Conservation (phyloP, 2,797 vertebrate genomes). For the Saxicola maurus region DNA sequence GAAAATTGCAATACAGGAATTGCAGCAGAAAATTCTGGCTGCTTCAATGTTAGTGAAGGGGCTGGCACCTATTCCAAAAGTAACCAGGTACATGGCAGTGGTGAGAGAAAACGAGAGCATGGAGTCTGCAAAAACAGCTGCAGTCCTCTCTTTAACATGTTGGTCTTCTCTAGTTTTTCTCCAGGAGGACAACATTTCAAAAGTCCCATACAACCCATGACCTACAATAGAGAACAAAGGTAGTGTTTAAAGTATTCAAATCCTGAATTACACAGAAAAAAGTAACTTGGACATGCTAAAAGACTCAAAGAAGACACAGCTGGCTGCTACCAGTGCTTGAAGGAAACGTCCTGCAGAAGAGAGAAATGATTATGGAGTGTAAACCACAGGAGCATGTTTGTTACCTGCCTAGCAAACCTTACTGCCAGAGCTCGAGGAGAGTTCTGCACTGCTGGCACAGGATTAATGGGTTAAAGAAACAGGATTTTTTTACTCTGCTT, state of each 20-base stretch:
- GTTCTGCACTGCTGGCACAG: neutral
- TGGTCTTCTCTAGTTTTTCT: slow-evolving; percentile 95
- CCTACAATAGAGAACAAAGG: slow-evolving; percentile 77
- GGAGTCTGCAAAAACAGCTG: slow-evolving; percentile 93
- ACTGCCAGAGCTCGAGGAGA: neutral
- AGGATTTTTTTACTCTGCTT: neutral
- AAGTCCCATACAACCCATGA: slow-evolving; percentile 95
- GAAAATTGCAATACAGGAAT: slow-evolving; percentile 89
- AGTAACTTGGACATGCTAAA: neutral
- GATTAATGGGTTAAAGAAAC: neutral
- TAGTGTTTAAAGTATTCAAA: slow-evolving; percentile 45
- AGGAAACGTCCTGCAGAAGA: neutral
- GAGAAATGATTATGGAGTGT: neutral
- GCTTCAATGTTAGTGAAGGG: slow-evolving; percentile 99
- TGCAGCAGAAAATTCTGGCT: slow-evolving; percentile 95
- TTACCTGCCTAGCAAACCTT: neutral
- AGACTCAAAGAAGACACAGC: neutral
- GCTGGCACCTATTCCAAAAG: slow-evolving; percentile 95
- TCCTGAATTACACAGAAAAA: neutral
- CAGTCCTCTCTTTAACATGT: slow-evolving; percentile 96
- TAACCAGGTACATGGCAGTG: slow-evolving; percentile 95
- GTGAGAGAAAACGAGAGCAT: slow-evolving; percentile 97
- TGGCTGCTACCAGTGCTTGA: neutral
- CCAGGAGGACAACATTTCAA: slow-evolving; percentile 98
- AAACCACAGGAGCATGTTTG: neutral